Evolutionary conservation across 2,797 vertebrate genomes (phyloP), one percentile per base, ranked within the genome.

Genomic region (Falco concolor): DNA sequence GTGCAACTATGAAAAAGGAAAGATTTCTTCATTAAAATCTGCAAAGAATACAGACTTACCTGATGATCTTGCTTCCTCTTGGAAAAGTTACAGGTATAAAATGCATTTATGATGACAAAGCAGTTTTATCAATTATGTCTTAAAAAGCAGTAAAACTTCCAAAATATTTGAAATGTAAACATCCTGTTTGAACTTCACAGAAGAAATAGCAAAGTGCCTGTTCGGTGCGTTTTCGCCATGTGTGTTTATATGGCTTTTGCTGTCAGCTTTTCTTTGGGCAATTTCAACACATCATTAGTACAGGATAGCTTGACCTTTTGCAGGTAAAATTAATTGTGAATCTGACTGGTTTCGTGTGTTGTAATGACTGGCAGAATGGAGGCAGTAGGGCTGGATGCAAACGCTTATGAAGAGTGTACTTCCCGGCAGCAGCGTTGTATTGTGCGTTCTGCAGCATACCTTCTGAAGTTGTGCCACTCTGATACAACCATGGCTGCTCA

Each of bases 401-500:
- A 13, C 19, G 6, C 10, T 22, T 13, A 4, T 10, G 57, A 22
- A 44, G 34, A 42, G 53, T 56, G 1, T 14, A 2, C 64, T 72
- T 56, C 40, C 42, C 53, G 13, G 47, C 4, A 61, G 53, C 3
- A 36, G 25, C 42, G 25, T 32, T 28, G 6, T 5, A 1, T 10
- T 12, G 52, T 32, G 44, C 45, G 15, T 38, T 25, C 54, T 34
- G 36, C 65, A 16, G 17, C 1, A 1, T 13, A 6, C 14, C 32
- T 47, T 10, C 15, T 4, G 45, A 24, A 30, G n/a, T 6, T 12
- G 30, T 30, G 21, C 50, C 8, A 1, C 68, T 59, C 13, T 1
- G 4, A 2, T 20, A 3, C 12, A 5, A 2, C n/a, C 49, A 19
- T 5, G 1, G 22, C 32, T 25, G 32, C 42, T 32, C 9, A 1